phyloP scores from a whole-genome alignment of 1,140 invertebrate species.

The Drosophila pachea region DNA sequence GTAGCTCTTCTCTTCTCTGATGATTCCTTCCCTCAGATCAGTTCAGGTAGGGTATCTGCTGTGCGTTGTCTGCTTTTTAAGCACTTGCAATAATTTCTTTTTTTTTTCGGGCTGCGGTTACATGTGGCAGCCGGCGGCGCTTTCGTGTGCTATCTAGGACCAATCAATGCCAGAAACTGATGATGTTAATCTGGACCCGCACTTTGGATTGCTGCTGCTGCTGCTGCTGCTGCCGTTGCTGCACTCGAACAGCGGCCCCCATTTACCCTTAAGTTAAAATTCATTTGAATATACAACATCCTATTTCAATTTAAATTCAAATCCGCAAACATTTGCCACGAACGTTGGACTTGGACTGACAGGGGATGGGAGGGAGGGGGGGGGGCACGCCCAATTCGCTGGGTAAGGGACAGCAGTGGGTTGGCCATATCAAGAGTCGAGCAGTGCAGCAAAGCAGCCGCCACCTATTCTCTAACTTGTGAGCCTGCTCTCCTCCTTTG shows the following conservation, averaged over 20 bases:
- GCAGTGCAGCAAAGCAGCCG: slow-evolving; percentile 28
- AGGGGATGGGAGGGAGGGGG: too few relatives aligned
- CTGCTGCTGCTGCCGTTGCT: slow-evolving; percentile 7
- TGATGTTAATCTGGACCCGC: slow-evolving; percentile 75
- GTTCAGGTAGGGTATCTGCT: slow-evolving; percentile 6
- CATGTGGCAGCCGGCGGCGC: slow-evolving; percentile 57
- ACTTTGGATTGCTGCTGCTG: slow-evolving; percentile 28
- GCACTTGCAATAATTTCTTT: neutral
- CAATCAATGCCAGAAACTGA: slow-evolving; percentile 78
- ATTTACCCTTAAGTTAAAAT: slow-evolving; percentile 79
- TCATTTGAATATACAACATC: slow-evolving; percentile 79
- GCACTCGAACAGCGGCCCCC: neutral
- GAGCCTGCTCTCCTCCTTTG: too few relatives aligned
- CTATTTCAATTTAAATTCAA: slow-evolving; percentile 79
- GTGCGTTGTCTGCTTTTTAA: neutral
- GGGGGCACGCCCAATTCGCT: slow-evolving; percentile 54
- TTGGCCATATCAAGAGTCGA: slow-evolving; percentile 64
- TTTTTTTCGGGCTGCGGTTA: slow-evolving; percentile 59
- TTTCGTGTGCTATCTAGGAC: slow-evolving; percentile 70
- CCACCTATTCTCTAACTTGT: slow-evolving; percentile 1
- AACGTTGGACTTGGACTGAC: slow-evolving; percentile 70
- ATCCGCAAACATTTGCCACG: slow-evolving; percentile 77
- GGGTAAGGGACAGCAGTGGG: slow-evolving; percentile 43
- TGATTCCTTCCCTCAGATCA: too few relatives aligned
- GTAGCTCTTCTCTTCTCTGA: neutral